These are phyloP conservation scores for Corvus cornix DNA, from an alignment of 2,113 vertebrate species.

Conservation along the genomic window DNA sequence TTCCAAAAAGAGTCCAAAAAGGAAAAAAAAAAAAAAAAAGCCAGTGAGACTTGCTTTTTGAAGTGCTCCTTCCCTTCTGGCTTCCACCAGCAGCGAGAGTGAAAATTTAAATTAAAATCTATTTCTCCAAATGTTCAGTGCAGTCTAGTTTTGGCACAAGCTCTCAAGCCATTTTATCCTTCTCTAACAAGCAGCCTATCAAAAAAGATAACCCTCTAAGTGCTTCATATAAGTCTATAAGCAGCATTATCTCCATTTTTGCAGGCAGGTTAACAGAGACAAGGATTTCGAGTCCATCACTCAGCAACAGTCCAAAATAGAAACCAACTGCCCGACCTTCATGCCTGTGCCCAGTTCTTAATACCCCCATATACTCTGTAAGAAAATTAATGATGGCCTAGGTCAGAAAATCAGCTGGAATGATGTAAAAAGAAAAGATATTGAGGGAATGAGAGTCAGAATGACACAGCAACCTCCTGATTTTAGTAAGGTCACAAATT, in stretches of 20 bases:
- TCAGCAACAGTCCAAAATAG: constrained; percentile 25
- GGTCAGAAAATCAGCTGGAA: background rate
- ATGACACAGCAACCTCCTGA: background rate
- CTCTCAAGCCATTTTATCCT: constrained; percentile 47
- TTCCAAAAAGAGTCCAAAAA: background rate
- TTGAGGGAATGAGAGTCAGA: background rate
- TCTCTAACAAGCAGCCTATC: constrained; percentile 59
- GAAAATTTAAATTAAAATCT: constrained; percentile 55
- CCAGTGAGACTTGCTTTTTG: background rate
- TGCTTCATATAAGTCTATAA: constrained; percentile 6
- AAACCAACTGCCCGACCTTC: constrained; percentile 17
- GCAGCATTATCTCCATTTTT: constrained; percentile 47
- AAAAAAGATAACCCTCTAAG: constrained; percentile 59
- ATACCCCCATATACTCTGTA: background rate
- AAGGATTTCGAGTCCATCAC: constrained; percentile 12
- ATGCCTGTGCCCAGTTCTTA: background rate
- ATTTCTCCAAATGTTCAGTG: constrained; percentile 61
- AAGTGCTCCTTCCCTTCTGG: constrained; percentile 51
- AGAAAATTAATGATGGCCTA: background rate
- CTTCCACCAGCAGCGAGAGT: constrained; percentile 36
- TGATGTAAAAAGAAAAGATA: background rate
- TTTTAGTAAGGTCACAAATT: background rate
- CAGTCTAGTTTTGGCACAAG: constrained; percentile 57
- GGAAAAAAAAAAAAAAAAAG: background rate
- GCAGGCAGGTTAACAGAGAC: constrained; percentile 45